Conservation (phyloP, 2,113 vertebrate genomes). For the Hemiscyllium ocellatum region DNA sequence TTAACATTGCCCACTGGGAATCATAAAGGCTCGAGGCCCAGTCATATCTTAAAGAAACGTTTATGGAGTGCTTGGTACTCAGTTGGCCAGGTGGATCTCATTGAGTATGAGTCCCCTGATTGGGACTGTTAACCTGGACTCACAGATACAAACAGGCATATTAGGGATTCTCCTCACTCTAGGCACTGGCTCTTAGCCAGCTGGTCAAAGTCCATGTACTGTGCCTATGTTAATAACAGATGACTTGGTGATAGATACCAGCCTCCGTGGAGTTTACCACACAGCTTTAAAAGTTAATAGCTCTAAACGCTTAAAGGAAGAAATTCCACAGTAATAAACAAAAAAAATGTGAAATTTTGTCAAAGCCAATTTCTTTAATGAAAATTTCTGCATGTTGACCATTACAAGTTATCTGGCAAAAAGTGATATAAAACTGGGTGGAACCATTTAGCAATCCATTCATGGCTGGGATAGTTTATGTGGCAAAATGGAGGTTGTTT, state of each 20-base stretch:
- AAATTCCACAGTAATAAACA: neutral
- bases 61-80: too few relatives aligned
- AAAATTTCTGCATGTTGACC: neutral
- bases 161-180: too few relatives aligned
- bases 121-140: too few relatives aligned
- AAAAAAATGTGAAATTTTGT: neutral
- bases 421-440: neutral
- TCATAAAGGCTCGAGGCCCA: neutral
- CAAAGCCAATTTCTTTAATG: neutral
- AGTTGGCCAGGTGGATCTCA: too few relatives aligned
- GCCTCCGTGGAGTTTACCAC: too few relatives aligned
- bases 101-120: too few relatives aligned
- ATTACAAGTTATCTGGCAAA: neutral
- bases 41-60: neutral
- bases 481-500: neutral
- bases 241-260: too few relatives aligned
- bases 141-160: too few relatives aligned
- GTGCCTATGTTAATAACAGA: too few relatives aligned
- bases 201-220: too few relatives aligned
- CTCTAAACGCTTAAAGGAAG: neutral
- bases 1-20: neutral
- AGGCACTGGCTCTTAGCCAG: too few relatives aligned
- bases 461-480: neutral
- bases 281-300: neutral
- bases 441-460: neutral